Evolutionary conservation across 2,113 vertebrate genomes (phyloP).

Genomic region (Limanda limanda): DNA sequence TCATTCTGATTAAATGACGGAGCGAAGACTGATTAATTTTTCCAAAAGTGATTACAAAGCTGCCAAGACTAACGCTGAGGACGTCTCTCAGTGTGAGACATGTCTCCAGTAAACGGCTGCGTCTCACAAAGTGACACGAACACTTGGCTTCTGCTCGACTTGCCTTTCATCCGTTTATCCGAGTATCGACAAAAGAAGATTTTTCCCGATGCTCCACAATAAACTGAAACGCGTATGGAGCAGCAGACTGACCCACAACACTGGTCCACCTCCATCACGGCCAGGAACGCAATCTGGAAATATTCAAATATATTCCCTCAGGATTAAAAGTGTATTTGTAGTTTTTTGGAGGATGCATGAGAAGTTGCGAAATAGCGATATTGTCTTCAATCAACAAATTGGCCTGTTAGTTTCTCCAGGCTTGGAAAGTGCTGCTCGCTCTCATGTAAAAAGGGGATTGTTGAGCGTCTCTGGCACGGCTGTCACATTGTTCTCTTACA

Average conservation of each 20-base stretch:
- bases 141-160: constrained; percentile 1
- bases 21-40: constrained; percentile 63
- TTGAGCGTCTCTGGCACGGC: constrained; percentile 46
- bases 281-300: background rate
- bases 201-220: background rate
- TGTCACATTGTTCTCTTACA: constrained; percentile 41
- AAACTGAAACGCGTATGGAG: background rate
- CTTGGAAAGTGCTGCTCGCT: constrained; percentile 24
- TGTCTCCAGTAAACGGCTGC: background rate
- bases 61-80: constrained; percentile 36
- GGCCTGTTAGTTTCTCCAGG: constrained; percentile 21
- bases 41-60: constrained; percentile 60
- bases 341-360: background rate
- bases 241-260: background rate
- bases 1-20: constrained; percentile 31
- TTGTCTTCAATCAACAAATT: constrained; percentile 3
- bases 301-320: background rate
- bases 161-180: constrained; percentile 1
- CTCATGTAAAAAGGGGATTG: constrained; percentile 50
- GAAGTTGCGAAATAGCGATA: background rate
- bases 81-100: constrained; percentile 39
- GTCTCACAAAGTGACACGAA: constrained; percentile 34
- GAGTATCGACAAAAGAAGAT: background rate
- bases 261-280: background rate
- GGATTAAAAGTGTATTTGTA: background rate